Base-by-base conservation (phyloP, 37 sponge, comb jelly and placozoan genomes). In the Agelas oroides region DNA sequence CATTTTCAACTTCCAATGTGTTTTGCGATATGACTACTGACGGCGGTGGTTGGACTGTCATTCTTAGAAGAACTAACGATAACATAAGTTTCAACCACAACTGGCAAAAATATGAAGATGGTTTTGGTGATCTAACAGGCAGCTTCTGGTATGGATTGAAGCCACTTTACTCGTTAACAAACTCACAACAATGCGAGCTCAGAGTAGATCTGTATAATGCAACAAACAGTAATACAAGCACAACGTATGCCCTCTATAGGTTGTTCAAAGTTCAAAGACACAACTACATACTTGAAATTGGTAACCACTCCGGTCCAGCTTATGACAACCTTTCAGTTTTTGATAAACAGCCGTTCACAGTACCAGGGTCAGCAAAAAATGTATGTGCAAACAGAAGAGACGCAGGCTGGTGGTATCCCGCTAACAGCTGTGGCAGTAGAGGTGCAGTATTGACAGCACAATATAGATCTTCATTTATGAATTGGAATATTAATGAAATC, bases 61-160 rank as follows among this genome's bases (percentile, higher is more conserved):
- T 87, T 17, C 38, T 68, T 16, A 72, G 88, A 64, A 46, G 71
- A 30, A 19, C 6, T 1, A 32, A 25, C 8, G 53, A 65, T 19
- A n/a, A 24, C 17, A 59, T 25, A 18, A 31, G 63, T 57, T 89
- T 89, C 46, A 46, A 89, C 32, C 55, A 46, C 1, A 28, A 16
- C 21, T 66, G 41, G 60, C 19, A 60, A 13, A 75, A 89, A 25
- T 89, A 89, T 59, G 84, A 89, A 57, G 65, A 84, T n/a, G 90
- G 90, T 0, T 89, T 89, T 73, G 90, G 90, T 17, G 37, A 83
- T 24, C 73, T 89, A 25, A 39, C 0, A 11, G 19, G 12, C 2
- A 57, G 23, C 18, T 89, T 89, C 52, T 89, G 84, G 84, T 84
- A 78, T 59, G 90, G 90, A 25, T 68, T 89, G 23, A 65, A 37